Conservation (phyloP, 2,888 invertebrate genomes). For the Hirtodrosophila trivittata region DNA sequence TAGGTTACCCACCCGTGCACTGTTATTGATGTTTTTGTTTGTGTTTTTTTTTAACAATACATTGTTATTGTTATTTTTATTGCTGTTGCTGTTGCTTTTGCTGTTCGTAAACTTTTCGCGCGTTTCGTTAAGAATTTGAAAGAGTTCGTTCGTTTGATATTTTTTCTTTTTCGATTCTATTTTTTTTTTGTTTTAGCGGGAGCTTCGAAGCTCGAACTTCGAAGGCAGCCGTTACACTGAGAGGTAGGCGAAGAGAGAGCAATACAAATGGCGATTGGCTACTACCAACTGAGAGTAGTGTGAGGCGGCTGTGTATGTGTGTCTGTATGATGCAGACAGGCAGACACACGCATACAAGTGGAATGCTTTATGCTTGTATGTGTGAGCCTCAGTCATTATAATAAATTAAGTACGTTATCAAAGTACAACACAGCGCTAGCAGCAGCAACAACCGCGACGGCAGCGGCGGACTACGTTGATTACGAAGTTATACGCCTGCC, state of each 20-base stretch:
- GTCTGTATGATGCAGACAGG: neutral
- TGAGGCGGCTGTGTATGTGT: conserved; percentile 1
- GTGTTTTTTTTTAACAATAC: conserved; percentile 29
- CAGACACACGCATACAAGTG: neutral
- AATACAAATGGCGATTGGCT: conserved; percentile 47
- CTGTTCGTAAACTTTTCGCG: conserved; percentile 39
- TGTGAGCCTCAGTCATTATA: conserved; percentile 41
- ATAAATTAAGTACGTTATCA: conserved; percentile 65
- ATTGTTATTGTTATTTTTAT: conserved; percentile 13
- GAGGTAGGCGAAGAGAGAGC: conserved; percentile 36
- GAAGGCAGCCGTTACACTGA: conserved; percentile 62
- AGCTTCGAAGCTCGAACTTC: conserved; percentile 61
- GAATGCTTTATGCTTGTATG: neutral
- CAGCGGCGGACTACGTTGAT: conserved; percentile 16
- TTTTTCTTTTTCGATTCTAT: neutral
- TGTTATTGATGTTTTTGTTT: conserved; percentile 7
- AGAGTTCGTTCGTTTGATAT: conserved; percentile 39
- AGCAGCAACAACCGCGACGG: neutral
- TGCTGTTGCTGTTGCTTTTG: conserved; percentile 6
- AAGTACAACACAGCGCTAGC: conserved; percentile 32
- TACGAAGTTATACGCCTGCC: conserved; percentile 13
- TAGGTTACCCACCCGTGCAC: conserved; percentile 41
- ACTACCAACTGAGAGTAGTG: conserved; percentile 20
- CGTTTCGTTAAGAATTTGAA: conserved; percentile 34
- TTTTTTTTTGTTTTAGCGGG: conserved; percentile 24